phyloP scores from a whole-genome alignment of 2,888 invertebrate genomes.

The Trichopria drosophilae region DNA sequence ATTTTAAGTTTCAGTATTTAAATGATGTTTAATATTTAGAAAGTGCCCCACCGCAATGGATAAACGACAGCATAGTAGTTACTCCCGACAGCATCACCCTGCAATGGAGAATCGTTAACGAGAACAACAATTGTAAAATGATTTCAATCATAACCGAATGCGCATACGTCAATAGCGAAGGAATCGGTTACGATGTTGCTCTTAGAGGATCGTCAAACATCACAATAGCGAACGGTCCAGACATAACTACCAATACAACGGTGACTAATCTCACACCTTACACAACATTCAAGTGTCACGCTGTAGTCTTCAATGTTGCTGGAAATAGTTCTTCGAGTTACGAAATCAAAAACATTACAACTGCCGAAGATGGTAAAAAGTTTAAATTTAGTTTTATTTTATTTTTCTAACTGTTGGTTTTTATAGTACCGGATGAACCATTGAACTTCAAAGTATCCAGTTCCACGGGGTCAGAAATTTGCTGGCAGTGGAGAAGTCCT shows the following conservation, averaged over 20 bases:
- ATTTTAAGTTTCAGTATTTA: not conserved
- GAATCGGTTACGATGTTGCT: slow-evolving; percentile 37
- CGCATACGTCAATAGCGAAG: slow-evolving; percentile 34
- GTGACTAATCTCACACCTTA: slow-evolving; percentile 44
- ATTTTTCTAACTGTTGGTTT: slow-evolving; percentile 13
- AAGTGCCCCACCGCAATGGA: not conserved
- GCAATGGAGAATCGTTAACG: slow-evolving; percentile 40
- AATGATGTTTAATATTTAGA: too few species aligned
- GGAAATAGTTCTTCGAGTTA: slow-evolving; percentile 42
- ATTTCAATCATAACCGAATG: slow-evolving; percentile 38
- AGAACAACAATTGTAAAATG: slow-evolving; percentile 42
- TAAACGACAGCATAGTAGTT: not conserved
- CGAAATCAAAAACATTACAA: slow-evolving; percentile 29
- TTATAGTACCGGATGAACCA: slow-evolving; percentile 42
- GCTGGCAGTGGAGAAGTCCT: slow-evolving; percentile 44
- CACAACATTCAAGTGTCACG: slow-evolving; percentile 45
- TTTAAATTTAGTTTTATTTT: too few species aligned
- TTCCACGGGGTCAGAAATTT: slow-evolving; percentile 37
- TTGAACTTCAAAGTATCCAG: slow-evolving; percentile 32
- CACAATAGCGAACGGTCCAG: slow-evolving; percentile 6
- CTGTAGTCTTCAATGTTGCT: slow-evolving; percentile 35
- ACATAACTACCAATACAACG: slow-evolving; percentile 18
- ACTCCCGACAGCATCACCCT: slow-evolving; percentile 34
- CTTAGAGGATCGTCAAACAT: slow-evolving; percentile 21
- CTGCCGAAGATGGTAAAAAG: slow-evolving; percentile 45